Percentiles rank a stretch among this genome's conserved stretches.
Conservation (phyloP, 2,797 vertebrate species). For the Scolopax bukidnonensis region DNA sequence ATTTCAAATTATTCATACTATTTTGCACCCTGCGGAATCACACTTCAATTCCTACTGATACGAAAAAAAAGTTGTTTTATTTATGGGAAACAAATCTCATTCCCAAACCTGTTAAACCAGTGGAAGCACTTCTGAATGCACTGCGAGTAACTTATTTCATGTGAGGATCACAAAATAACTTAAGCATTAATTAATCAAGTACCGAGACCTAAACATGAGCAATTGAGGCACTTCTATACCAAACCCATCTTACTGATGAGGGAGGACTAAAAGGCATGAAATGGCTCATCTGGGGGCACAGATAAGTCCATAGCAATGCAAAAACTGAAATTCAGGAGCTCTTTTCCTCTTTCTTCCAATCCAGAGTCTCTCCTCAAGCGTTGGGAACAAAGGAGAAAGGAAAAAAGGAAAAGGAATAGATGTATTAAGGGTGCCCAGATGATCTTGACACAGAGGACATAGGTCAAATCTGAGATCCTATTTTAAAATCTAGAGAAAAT, state of each 20-base stretch:
- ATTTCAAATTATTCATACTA: background rate
- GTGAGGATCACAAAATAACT: slow-evolving; percentile 11
- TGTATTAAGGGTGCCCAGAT: slow-evolving; percentile 62
- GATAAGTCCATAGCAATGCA: background rate
- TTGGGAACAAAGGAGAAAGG: slow-evolving; percentile 29
- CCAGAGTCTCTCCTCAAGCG: background rate
- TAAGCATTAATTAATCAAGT: slow-evolving; percentile 44
- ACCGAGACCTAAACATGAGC: background rate
- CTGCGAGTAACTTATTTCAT: background rate
- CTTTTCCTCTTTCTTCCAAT: background rate
- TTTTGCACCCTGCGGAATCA: background rate
- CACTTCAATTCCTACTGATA: background rate
- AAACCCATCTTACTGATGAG: slow-evolving; percentile 9
- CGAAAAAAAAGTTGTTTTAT: background rate
- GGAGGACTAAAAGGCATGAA: background rate
- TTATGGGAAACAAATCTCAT: slow-evolving; percentile 19
- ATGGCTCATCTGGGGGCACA: background rate
- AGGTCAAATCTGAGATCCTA: slow-evolving; percentile 65
- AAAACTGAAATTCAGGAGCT: background rate
- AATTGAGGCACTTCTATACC: background rate
- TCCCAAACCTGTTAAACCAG: background rate
- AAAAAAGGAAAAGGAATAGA: slow-evolving; percentile 25
- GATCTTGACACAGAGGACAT: slow-evolving; percentile 33
- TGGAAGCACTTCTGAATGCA: background rate
- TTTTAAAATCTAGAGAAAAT: slow-evolving; percentile 72